Evolutionary conservation across 1,140 invertebrate species (phyloP), one percentile per base, ranked within the genome.

Genomic region (Eriosoma lanigerum): DNA sequence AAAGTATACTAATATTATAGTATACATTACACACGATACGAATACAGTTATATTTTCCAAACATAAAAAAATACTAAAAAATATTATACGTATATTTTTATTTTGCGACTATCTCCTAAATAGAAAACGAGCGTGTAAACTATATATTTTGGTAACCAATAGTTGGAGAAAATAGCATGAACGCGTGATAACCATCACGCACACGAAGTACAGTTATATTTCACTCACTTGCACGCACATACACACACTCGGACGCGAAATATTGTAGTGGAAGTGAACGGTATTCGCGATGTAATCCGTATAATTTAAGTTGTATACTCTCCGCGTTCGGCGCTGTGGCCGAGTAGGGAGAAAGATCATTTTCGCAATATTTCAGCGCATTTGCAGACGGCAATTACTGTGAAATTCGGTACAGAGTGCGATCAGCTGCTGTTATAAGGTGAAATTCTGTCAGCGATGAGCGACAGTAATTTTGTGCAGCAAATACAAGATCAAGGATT

Each of bases 401-500:
- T 38, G 32, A 64, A 38, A 64, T 64, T 64, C 32, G 62, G 62
- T 15, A 8, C 38, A 15, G 19, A 38, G 32, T 19, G 10, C 19
- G 10, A 44, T 38, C 32, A 38, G 32, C n/a, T 10, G 46, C 46
- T 21, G 60, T 17, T n/a, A 62, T 50, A 4, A 10, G 26, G 24
- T 5, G 70, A 50, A 24, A 70, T 70, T 50, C 44, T 26, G 15
- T 9, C 26, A n/a, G 58, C 32, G 62, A 29, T 10, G 12, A 8
- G 1, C 38, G 46, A 12, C 48, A 29, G 48, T 24, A n/a, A 26
- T 75, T 75, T 32, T 8, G 48, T 17, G 52, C 54, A 17, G n/a
- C 26, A 44, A 76, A 38, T n/a, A 38, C 73, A 76, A 76, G 73
- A 76, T 76, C 73, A 76, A 76, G 73, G 73, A 76, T 76, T 76